Evolutionary conservation across 2,888 invertebrate species (phyloP).

Genomic region (Ennomos erosarius): DNA sequence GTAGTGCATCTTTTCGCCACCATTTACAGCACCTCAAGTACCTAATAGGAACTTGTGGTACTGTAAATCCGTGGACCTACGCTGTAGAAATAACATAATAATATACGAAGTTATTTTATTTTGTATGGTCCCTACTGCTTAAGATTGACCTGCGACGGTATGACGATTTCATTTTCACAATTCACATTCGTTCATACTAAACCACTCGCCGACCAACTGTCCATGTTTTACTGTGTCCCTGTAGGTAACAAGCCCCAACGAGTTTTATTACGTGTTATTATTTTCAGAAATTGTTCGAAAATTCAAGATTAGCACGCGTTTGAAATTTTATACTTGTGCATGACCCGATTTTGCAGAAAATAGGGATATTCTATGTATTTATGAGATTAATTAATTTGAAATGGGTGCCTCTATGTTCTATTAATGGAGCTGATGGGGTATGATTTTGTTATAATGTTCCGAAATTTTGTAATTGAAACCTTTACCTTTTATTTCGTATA

Average conservation of each 20-base stretch:
- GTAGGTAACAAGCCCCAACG: conserved; percentile 49
- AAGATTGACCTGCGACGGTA: no score
- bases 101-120: no score
- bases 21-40: no score
- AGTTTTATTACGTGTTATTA: conserved; percentile 74
- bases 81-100: no score
- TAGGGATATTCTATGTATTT: conserved; percentile 15
- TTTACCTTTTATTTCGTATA: no score
- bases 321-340: conserved; percentile 22
- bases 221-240: conserved; percentile 6
- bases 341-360: conserved; percentile 15
- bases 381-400: conserved; percentile 23
- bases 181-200: no score
- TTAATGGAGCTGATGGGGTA: conserved; percentile 1
- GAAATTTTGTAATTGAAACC: neutral
- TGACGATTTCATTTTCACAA: no score
- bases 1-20: no score
- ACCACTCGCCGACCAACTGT: neutral
- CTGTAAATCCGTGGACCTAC: no score
- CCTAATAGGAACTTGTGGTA: no score
- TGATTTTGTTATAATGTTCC: neutral
- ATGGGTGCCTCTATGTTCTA: conserved; percentile 5
- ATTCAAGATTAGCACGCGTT: conserved; percentile 24
- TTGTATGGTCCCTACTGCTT: no score
- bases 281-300: conserved; percentile 58